A percentile compares a stretch with the other conserved stretches of the same genome.
phyloP scores from a whole-genome alignment of 2,888 invertebrate species.

The Orthosia gothica region DNA sequence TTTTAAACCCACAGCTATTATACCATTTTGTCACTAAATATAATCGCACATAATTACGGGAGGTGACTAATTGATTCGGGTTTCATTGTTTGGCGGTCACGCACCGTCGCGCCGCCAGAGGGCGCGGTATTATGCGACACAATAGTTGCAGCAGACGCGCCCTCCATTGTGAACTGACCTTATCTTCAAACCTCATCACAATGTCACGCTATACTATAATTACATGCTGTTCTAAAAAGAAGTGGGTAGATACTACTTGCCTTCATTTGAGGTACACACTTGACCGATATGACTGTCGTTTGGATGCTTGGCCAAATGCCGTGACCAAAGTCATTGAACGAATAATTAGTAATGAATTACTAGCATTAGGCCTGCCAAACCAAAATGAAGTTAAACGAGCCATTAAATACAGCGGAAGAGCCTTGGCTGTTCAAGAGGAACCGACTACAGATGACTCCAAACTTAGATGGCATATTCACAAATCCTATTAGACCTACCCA shows the following conservation, averaged over 20 bases:
- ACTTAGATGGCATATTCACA: background rate
- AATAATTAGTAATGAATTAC: constrained; percentile 46
- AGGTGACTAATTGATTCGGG: constrained; percentile 73
- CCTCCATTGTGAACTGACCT: constrained; percentile 81
- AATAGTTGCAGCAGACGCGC: constrained; percentile 75
- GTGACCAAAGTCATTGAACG: constrained; percentile 61
- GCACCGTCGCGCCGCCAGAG: constrained; percentile 79
- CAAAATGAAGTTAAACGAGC: constrained; percentile 34
- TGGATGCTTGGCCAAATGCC: constrained; percentile 41
- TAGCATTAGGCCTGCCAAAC: constrained; percentile 44
- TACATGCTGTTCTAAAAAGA: constrained; percentile 53
- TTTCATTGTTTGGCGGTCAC: constrained; percentile 76
- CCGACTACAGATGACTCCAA: background rate
- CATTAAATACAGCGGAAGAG: constrained; percentile 27
- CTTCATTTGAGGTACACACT: constrained; percentile 35
- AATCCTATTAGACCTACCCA: background rate
- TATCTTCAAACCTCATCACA: constrained; percentile 70
- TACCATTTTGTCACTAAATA: constrained; percentile 49
- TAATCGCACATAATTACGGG: constrained; percentile 49
- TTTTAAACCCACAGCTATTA: constrained; percentile 26
- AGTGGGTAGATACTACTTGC: constrained; percentile 18
- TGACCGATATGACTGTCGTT: constrained; percentile 50
- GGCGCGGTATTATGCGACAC: constrained; percentile 77
- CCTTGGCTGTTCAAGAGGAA: background rate
- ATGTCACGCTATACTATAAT: constrained; percentile 71